Percentiles rank a stretch among this genome's conserved stretches.
These are phyloP conservation scores for Arion vulgaris DNA, from an alignment of 1,140 invertebrate species.

Conservation along the genomic window DNA sequence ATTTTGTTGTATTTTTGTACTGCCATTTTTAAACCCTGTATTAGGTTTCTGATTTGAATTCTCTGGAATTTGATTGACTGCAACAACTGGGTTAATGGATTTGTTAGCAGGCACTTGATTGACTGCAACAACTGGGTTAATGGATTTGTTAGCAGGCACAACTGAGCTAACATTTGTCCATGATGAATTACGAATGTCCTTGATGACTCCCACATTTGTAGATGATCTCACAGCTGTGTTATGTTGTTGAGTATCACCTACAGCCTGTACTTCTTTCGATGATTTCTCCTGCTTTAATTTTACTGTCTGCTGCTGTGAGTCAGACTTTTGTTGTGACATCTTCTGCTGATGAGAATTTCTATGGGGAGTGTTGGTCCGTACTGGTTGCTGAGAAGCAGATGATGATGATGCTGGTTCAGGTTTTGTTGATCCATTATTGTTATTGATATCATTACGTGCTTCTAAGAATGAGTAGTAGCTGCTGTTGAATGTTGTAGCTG, in stretches of 20 bases:
- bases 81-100: not conserved
- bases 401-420: not conserved
- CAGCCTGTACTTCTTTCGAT: not conserved
- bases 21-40: not conserved
- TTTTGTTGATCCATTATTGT: not conserved
- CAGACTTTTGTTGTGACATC: not conserved
- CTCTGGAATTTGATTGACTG: not conserved
- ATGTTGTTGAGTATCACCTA: not conserved
- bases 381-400: not conserved
- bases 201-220: not conserved
- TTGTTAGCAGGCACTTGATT: not conserved
- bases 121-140: constrained; percentile 10
- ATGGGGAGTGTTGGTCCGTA: no score
- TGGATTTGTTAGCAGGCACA: not conserved
- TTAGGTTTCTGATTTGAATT: not conserved
- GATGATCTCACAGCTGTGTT: constrained; percentile 8
- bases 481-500: not conserved
- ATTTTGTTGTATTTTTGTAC: not conserved
- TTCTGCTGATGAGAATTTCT: not conserved
- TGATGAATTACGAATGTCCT: constrained; percentile 21
- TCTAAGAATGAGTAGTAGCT: not conserved
- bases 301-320: not conserved
- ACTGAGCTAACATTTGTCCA: constrained; percentile 22
- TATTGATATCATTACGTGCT: not conserved
- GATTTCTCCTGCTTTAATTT: not conserved